Conservation (phyloP, 2,113 vertebrate species). For the Peromyscus maniculatus region DNA sequence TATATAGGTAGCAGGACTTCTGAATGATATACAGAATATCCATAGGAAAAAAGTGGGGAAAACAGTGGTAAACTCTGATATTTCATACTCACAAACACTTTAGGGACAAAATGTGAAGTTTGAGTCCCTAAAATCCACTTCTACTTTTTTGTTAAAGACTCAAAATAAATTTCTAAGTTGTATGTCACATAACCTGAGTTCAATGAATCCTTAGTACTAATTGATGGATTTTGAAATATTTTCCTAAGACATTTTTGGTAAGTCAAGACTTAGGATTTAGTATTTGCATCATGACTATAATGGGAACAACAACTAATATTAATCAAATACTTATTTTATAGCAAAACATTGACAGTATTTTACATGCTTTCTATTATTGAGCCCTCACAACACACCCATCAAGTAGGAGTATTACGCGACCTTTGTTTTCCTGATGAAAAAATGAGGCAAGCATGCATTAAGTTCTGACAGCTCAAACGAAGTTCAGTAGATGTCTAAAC, state of each 20-base stretch:
- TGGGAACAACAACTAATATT: neutral
- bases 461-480: neutral
- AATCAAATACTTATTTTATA: conserved; percentile 10
- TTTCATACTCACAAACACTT: neutral
- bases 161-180: conserved; percentile 80
- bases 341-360: neutral
- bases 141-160: conserved; percentile 73
- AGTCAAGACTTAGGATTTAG: conserved; percentile 1
- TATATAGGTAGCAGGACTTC: neutral
- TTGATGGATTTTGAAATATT: conserved; percentile 42
- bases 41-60: neutral
- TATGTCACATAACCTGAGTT: conserved; percentile 77
- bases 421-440: neutral
- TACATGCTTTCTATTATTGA: neutral
- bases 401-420: neutral
- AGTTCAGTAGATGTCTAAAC: neutral
- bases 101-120: conserved; percentile 16
- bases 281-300: neutral
- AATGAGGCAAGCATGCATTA: neutral
- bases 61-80: neutral
- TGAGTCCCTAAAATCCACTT: conserved; percentile 11
- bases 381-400: neutral
- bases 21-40: neutral
- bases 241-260: conserved; percentile 29
- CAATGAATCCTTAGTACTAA: conserved; percentile 43